A percentile compares a stretch with the other conserved stretches of the same genome.
phyloP scores from a whole-genome alignment of 2,797 vertebrate species.

The Carapus acus region DNA sequence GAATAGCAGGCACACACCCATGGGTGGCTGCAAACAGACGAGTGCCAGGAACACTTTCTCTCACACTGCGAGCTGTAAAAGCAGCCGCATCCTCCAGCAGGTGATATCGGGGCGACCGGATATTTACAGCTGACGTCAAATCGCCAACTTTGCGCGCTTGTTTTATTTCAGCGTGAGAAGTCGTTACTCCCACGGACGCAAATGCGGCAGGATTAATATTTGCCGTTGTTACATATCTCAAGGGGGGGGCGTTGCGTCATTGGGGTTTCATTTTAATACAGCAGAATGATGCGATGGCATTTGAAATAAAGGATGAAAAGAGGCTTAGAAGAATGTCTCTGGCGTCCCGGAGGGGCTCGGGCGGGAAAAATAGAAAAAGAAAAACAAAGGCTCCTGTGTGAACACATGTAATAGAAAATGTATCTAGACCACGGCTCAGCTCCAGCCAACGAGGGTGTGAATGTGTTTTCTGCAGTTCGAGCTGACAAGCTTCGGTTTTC shows the following conservation, averaged over 20 bases:
- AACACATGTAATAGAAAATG: slow-evolving; percentile 46
- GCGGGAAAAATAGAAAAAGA: too few relatives aligned
- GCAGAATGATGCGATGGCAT: slow-evolving; percentile 27
- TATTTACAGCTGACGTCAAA: too few relatives aligned
- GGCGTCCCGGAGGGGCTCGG: slow-evolving; percentile 19
- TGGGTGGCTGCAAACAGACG: background rate
- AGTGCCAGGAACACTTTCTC: slow-evolving; percentile 23
- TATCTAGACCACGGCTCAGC: slow-evolving; percentile 42
- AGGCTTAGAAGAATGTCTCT: slow-evolving; percentile 2
- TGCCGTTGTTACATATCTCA: slow-evolving; percentile 18
- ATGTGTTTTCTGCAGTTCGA: slow-evolving; percentile 21
- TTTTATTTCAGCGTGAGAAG: slow-evolving; percentile 7
- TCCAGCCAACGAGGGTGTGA: slow-evolving; percentile 10
- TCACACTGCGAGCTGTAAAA: slow-evolving; percentile 12
- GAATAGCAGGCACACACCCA: too few relatives aligned
- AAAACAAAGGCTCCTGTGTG: too few relatives aligned
- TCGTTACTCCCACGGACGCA: slow-evolving; percentile 32
- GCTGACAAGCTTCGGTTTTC: slow-evolving; percentile 17
- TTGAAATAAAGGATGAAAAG: slow-evolving; percentile 14
- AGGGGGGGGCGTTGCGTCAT: slow-evolving; percentile 5
- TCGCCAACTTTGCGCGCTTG: too few relatives aligned
- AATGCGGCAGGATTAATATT: slow-evolving; percentile 9
- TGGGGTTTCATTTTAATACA: slow-evolving; percentile 9
- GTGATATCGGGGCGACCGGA: too few relatives aligned
- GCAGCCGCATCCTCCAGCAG: too few relatives aligned